Base-by-base conservation (phyloP, 1,140 invertebrate genomes). In the Bicyclus anynana region DNA sequence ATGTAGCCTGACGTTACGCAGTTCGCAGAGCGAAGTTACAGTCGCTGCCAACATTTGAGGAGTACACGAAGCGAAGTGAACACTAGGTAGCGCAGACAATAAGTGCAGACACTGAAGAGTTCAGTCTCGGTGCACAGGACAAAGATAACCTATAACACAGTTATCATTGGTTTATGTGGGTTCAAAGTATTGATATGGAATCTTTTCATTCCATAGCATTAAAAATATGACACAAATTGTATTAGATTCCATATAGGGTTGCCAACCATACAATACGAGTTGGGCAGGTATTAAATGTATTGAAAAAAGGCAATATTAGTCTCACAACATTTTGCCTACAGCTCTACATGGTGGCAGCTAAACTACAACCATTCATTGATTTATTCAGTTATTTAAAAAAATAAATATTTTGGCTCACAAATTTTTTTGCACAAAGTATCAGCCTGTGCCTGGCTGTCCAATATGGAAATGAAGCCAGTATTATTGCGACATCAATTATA, bases 81-180 rank as follows among this genome's bases (percentile, higher is more conserved):
- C 80, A 72, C 85, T 88, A 87, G 80, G 85, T 81, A 85, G 85
- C 84, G 85, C 80, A 87, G 85, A 87, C 76, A 80, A 88, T 83
- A 85, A 85, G 85, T 87, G 85, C 83, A 85, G 85, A 87, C 82
- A 83, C 84, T 83, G 85, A 78, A 72, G 83, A 80, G 73, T 86
- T 86, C 80, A 71, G 75, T 86, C 83, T 86, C 82, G 84, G 81
- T 81, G 84, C 82, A 87, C 84, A 84, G 82, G 82, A 82, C 84
- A 88, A 88, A 86, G 83, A 86, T 88, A 88, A 88, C 85, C 85
- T 88, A 88, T 88, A 88, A 88, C 85, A 88, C 83, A 88, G 83
- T 85, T 86, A 88, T 88, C 85, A 88, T 86, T 88, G 83, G 83
- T 86, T 77, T 88, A 84, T 66, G 81, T 83, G 74, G 74, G 70